A percentile compares a stretch with the other conserved stretches of the same genome.
Evolutionary conservation across 2,888 invertebrate genomes (phyloP).

Genomic region (Aporophyla lueneburgensis): DNA sequence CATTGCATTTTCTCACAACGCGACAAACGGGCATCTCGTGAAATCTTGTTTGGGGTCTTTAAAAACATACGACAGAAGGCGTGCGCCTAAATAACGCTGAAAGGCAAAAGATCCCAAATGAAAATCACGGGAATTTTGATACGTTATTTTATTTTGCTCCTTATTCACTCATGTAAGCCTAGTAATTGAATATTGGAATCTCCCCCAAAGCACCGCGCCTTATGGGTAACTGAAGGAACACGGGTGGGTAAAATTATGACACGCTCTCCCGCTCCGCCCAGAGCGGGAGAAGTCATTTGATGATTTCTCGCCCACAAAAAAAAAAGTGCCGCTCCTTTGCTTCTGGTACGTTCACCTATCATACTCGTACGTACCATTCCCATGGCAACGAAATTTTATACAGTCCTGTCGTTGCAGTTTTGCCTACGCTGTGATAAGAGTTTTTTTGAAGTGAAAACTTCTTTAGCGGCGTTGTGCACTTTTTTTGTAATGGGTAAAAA

Average conservation of each 20-base stretch:
- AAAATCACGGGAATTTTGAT: background rate
- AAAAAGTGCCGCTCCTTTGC: constrained; percentile 19
- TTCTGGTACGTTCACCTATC: background rate
- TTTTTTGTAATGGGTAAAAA: too few species aligned
- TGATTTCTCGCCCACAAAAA: too few species aligned
- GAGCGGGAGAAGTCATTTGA: too few species aligned
- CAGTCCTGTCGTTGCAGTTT: constrained; percentile 8
- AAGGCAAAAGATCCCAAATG: background rate
- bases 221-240: too few species aligned
- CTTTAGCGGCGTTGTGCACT: too few species aligned
- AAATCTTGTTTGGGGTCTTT: constrained; percentile 7
- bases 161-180: constrained; percentile 18
- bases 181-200: constrained; percentile 42
- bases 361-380: background rate
- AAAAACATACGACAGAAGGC: constrained; percentile 5
- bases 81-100: background rate
- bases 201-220: constrained; percentile 25
- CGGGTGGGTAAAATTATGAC: too few species aligned
- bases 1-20: constrained; percentile 26
- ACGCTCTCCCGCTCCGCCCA: too few species aligned
- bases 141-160: background rate
- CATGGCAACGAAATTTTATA: background rate
- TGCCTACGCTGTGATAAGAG: too few species aligned
- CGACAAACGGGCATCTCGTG: background rate
- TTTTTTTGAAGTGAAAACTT: too few species aligned